phyloP scores from a whole-genome alignment of 2,888 invertebrate species.

The Melanophora roralis region DNA sequence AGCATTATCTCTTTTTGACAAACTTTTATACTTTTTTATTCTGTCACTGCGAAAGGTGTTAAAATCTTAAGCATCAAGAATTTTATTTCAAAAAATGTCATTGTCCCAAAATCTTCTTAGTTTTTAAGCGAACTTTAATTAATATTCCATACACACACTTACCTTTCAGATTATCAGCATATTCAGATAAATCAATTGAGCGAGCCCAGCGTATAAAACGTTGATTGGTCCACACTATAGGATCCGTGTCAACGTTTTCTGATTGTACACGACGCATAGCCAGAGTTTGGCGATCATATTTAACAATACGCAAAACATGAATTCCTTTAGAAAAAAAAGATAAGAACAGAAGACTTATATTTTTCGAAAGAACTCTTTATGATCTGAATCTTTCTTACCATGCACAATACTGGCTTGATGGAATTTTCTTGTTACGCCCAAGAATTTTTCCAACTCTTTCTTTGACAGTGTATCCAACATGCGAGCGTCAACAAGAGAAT shows the following conservation, averaged over 20 bases:
- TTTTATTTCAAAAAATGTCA: too few relatives aligned
- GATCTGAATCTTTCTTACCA: slow-evolving; percentile 77
- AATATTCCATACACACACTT: too few relatives aligned
- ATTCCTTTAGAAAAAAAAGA: slow-evolving; percentile 78
- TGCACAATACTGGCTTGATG: slow-evolving; percentile 96
- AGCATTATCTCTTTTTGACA: too few relatives aligned
- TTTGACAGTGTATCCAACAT: slow-evolving; percentile 95
- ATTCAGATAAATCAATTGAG: slow-evolving; percentile 95
- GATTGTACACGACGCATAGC: slow-evolving; percentile 92
- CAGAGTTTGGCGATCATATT: slow-evolving; percentile 93
- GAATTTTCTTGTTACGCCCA: slow-evolving; percentile 94
- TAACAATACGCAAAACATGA: slow-evolving; percentile 92
- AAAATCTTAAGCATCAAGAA: too few relatives aligned
- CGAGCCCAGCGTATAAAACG: slow-evolving; percentile 95
- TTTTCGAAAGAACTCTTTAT: too few relatives aligned
- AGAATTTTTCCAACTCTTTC: slow-evolving; percentile 94
- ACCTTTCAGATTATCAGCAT: slow-evolving; percentile 95
- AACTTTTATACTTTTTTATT: too few relatives aligned
- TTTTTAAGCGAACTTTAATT: too few relatives aligned
- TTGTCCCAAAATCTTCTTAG: too few relatives aligned
- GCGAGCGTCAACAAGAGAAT: slow-evolving; percentile 93
- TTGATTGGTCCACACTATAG: slow-evolving; percentile 97
- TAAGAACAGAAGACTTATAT: background rate
- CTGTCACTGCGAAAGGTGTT: too few relatives aligned
- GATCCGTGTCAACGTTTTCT: slow-evolving; percentile 92